Conservation (phyloP, 92 coral and sea anemone species). For the Actinernus sp. region DNA sequence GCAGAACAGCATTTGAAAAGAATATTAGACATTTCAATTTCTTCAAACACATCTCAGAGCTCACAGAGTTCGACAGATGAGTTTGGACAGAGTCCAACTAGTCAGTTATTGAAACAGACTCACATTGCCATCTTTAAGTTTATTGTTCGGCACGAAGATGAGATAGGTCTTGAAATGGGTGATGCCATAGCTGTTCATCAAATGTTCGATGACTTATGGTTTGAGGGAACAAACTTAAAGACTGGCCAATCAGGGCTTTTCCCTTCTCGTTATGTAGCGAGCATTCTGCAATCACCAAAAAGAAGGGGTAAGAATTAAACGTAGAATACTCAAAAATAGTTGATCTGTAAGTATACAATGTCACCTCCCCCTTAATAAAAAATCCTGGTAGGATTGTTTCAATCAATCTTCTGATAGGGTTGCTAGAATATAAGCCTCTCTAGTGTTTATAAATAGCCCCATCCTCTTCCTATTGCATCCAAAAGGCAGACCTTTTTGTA, state of each 20-base stretch:
- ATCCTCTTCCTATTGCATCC: too few species aligned
- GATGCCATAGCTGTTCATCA: slow-evolving; percentile 83
- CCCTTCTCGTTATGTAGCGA: slow-evolving; percentile 92
- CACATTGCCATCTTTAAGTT: slow-evolving; percentile 93
- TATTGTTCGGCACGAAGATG: slow-evolving; percentile 87
- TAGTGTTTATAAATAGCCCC: too few species aligned
- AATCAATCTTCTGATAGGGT: too few species aligned
- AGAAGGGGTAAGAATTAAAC: slow-evolving; percentile 15
- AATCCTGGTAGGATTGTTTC: too few species aligned
- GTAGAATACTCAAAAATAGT: too few species aligned
- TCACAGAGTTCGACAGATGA: slow-evolving; percentile 36
- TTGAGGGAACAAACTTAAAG: slow-evolving; percentile 82
- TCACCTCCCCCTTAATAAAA: too few species aligned
- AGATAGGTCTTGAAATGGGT: slow-evolving; percentile 76
- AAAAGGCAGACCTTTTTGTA: too few species aligned
- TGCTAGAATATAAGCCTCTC: too few species aligned
- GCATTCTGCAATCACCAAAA: slow-evolving; percentile 58
- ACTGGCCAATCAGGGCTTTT: slow-evolving; percentile 83
- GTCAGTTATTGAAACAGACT: slow-evolving; percentile 67
- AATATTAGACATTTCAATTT: slow-evolving; percentile 30
- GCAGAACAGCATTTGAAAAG: slow-evolving; percentile 15
- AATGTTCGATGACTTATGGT: slow-evolving; percentile 91
- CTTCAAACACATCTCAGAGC: slow-evolving; percentile 25
- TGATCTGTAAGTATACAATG: too few species aligned
- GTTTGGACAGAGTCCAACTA: slow-evolving; percentile 3